Evolutionary conservation across 2,113 vertebrate genomes (phyloP).

Genomic region (Thinocorus orbignyianus): DNA sequence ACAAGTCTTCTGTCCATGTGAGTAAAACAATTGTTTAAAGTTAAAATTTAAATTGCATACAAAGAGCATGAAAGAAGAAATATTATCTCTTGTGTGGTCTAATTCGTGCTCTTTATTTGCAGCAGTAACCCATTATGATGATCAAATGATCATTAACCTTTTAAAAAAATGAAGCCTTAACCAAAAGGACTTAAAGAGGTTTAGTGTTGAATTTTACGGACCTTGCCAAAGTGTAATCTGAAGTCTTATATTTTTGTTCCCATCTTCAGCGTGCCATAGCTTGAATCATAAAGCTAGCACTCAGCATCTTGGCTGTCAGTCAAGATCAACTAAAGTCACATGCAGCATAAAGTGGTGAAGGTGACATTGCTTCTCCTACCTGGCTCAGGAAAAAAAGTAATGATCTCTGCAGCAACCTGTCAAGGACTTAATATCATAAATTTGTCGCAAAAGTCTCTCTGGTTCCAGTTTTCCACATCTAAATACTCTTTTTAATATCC

Average conservation of each 20-base stretch:
- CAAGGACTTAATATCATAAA: neutral
- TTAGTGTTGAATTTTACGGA: slow-evolving; percentile 10
- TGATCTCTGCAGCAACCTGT: neutral
- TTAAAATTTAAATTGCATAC: neutral
- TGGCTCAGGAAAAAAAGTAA: neutral
- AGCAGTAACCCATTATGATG: neutral
- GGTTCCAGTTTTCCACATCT: neutral
- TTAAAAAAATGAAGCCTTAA: slow-evolving; percentile 11
- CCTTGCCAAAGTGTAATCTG: slow-evolving; percentile 60
- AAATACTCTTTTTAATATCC: neutral
- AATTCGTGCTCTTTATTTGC: neutral
- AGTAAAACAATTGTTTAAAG: neutral
- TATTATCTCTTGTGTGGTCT: neutral
- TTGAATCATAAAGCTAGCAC: slow-evolving; percentile 37
- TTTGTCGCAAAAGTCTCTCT: neutral
- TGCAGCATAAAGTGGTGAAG: slow-evolving; percentile 20
- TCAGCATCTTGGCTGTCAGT: slow-evolving; percentile 30
- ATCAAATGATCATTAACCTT: neutral
- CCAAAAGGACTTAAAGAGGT: neutral
- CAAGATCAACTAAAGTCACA: slow-evolving; percentile 37
- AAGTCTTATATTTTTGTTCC: slow-evolving; percentile 47
- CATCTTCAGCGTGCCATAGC: slow-evolving; percentile 29
- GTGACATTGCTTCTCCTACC: slow-evolving; percentile 57
- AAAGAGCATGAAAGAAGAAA: neutral
- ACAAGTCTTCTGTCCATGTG: neutral